These are phyloP conservation scores for Cerceris ruficornis DNA, from an alignment of 2,888 invertebrate species.

Conservation along the genomic window DNA sequence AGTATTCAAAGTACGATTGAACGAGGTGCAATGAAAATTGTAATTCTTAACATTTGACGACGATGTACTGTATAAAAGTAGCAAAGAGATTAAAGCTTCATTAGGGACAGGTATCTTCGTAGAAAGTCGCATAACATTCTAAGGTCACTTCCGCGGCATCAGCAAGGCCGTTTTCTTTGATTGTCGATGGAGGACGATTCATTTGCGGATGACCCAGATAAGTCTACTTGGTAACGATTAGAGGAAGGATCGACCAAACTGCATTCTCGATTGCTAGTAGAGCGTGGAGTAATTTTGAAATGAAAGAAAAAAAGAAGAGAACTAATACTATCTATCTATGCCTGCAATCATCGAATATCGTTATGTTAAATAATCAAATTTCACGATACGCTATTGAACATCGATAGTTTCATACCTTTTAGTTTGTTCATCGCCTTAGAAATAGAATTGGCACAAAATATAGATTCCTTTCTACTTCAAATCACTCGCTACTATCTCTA, in stretches of 20 bases:
- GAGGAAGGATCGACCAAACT: constrained; percentile 29
- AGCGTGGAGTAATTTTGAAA: not conserved
- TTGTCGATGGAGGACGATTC: constrained; percentile 30
- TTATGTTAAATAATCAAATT: too few species aligned
- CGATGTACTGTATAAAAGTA: too few species aligned
- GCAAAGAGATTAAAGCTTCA: constrained; percentile 24
- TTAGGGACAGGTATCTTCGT: constrained; percentile 22
- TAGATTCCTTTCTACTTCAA: not conserved
- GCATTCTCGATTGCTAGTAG: constrained; percentile 22
- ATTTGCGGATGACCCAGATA: constrained; percentile 58
- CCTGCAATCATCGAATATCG: too few species aligned
- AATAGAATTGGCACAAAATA: not conserved
- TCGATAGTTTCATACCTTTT: too few species aligned
- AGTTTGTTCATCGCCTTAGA: not conserved
- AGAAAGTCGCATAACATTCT: constrained; percentile 51
- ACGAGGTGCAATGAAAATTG: too few species aligned
- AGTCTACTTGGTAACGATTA: constrained; percentile 36
- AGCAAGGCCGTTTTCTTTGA: constrained; percentile 54
- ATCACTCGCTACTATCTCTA: not conserved
- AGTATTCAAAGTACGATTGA: too few species aligned
- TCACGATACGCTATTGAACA: too few species aligned
- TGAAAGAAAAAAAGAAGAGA: constrained; percentile 8
- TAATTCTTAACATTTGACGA: too few species aligned
- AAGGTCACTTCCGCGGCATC: constrained; percentile 46
- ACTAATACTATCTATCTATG: not conserved